Base-by-base conservation (phyloP, 2,113 vertebrate species). In the Sander lucioperca region DNA sequence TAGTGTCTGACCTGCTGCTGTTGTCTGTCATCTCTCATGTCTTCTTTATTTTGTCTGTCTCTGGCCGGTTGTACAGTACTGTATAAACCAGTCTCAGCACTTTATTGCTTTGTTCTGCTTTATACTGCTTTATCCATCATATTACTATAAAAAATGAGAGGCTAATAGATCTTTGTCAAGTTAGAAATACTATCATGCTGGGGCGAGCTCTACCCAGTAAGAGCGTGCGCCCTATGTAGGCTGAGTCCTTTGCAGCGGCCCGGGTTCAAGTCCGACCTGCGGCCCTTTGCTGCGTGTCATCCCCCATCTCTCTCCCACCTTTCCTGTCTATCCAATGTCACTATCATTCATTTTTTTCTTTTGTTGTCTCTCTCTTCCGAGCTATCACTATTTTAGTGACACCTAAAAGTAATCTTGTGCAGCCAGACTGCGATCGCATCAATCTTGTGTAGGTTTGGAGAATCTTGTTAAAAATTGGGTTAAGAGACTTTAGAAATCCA, bases 11-110 rank as follows among this genome's bases (percentile, higher is more conserved):
- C 18, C 77, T 73, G 59, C 74, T 58, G 65, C 13, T 12, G 14
- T 12, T 43, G 59, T 68, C 66, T 89, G 57, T 58, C 84, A 68
- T 62, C 63, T 63, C 16, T 47, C 1, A 50, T 80, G 19, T 57
- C n/a, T 57, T 36, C 27, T 73, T 68, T 62, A 27, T 62, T 58
- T 1, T 53, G 11, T 62, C 30, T 54, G 30, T 58, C 23, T 71
- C 27, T 2, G 30, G 23, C 33, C 58, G 15, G 7, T 56, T 65
- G 45, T 14, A 2, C 30, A 43, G 7, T 43, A 2, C 39, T 50
- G 7, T 43, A 61, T 58, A 21, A 72, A 72, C 16, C 12, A 25
- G 16, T 53, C 33, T 59, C 9, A 56, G 16, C 25, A 39, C 14
- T 54, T 33, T 30, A 18, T 48, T 0, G 45, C 19, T 51, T 69